These are phyloP conservation scores for Lycia hirtaria DNA, from an alignment of 2,888 invertebrate species.

Conservation along the genomic window DNA sequence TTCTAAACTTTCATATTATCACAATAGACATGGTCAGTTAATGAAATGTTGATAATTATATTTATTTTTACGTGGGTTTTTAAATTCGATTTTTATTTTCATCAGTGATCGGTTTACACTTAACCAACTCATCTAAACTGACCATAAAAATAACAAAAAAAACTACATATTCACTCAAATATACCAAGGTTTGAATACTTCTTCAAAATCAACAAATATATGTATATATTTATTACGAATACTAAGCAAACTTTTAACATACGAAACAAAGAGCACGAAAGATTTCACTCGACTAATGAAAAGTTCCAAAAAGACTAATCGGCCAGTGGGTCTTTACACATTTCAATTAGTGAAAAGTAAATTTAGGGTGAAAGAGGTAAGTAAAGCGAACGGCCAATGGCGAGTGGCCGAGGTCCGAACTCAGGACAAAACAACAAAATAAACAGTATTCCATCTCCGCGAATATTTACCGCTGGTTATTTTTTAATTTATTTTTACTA, in stretches of 20 bases:
- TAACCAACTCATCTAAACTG: too few species aligned
- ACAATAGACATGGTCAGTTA: too few species aligned
- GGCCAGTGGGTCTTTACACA: constrained; percentile 57
- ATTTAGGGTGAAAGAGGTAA: constrained; percentile 79
- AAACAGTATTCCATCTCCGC: background rate
- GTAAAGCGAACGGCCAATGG: constrained; percentile 58
- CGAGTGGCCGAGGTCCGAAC: constrained; percentile 35
- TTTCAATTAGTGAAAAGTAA: constrained; percentile 76
- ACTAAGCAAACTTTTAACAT: constrained; percentile 12
- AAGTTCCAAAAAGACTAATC: constrained; percentile 53
- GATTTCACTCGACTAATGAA: constrained; percentile 33
- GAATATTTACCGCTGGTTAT: background rate
- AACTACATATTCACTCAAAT: too few species aligned
- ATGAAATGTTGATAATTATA: too few species aligned
- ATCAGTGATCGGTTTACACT: too few species aligned
- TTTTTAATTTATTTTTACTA: too few species aligned
- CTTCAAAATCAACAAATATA: background rate
- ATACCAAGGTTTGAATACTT: too few species aligned
- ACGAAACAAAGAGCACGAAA: constrained; percentile 20
- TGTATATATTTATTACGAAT: constrained; percentile 7
- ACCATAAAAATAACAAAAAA: too few species aligned
- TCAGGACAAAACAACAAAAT: constrained; percentile 14
- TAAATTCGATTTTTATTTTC: too few species aligned
- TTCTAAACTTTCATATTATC: too few species aligned
- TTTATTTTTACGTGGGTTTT: too few species aligned